phyloP scores from a whole-genome alignment of 2,113 vertebrate genomes.

The Oplegnathus fasciatus region DNA sequence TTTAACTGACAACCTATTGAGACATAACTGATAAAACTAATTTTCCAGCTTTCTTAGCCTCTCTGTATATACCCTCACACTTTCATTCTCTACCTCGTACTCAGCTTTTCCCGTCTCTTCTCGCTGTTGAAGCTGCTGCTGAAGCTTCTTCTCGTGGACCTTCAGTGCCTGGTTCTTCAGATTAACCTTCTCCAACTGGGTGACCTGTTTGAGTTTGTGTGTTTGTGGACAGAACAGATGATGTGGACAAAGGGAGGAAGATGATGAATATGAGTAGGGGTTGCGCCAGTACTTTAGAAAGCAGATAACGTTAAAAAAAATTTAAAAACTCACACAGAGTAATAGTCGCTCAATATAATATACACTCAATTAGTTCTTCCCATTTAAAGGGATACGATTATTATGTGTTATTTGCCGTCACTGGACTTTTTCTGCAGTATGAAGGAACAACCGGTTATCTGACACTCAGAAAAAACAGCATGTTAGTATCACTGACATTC shows the following conservation, averaged over 20 bases:
- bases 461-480: too few relatives aligned
- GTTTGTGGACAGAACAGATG: neutral
- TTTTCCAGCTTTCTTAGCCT: neutral
- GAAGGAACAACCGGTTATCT: too few relatives aligned
- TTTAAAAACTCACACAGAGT: neutral
- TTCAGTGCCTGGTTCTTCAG: constrained; percentile 61
- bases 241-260: neutral
- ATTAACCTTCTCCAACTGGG: constrained; percentile 51
- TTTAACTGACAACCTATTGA: neutral
- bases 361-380: neutral
- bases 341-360: too few relatives aligned
- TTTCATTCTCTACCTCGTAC: constrained; percentile 51
- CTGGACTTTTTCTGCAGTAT: too few relatives aligned
- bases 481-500: neutral
- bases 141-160: constrained; percentile 48
- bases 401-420: neutral
- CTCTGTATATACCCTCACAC: neutral
- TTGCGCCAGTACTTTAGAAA: neutral
- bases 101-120: constrained; percentile 38
- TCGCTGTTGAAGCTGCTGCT: constrained; percentile 66
- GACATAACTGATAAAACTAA: neutral
- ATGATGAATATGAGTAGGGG: neutral
- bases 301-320: neutral
- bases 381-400: neutral
- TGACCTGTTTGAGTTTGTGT: constrained; percentile 41